Evolutionary conservation across 2,888 invertebrate genomes (phyloP), one percentile per base, ranked within the genome.

Genomic region (Macaria notata): DNA sequence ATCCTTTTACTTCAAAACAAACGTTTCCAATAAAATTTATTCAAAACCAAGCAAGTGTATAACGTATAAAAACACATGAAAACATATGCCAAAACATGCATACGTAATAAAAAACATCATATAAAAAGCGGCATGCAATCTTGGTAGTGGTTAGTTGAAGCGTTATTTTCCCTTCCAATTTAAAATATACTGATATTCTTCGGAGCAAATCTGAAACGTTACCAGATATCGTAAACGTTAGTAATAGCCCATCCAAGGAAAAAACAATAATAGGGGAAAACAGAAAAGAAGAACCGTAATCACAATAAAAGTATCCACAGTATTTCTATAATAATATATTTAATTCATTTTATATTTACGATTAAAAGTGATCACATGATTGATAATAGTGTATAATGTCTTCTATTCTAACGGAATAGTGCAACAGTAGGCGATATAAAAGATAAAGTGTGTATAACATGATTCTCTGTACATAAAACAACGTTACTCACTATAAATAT

Each of bases 181-280:
- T 78, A 91, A 75, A 78, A 91, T 72, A 91, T 91, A 72, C 88
- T 90, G 76, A 91, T 86, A 80, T 90, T 90, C 85, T 90, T 90
- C 71, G 91, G 91, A 68, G 84, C 90, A 75, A 91, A 91, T 89
- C 91, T 91, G 91, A 70, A 88, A 88, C 41, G 49, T 61, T 58
- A 59, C 55, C 47, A 60, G 38, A 47, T 49, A 56, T 39, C 30
- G 49, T 51, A 49, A 46, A 56, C 50, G 9, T 33, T 7, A 63
- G 56, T 55, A 57, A 57, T 54, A 36, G 29, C 19, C 43, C 43
- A 42, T 50, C 44, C 44, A 61, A 46, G 29, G 49, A 44, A 47
- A 50, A 62, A 57, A 65, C 50, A 65, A 56, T 55, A 64, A 49
- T 63, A 58, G 61, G 62, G 49, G 66, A 59, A 54, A 64, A 60